Evolutionary conservation across 1,140 invertebrate species (phyloP), one percentile per base, ranked within the genome.

Genomic region (Drosophila kanapiae): DNA sequence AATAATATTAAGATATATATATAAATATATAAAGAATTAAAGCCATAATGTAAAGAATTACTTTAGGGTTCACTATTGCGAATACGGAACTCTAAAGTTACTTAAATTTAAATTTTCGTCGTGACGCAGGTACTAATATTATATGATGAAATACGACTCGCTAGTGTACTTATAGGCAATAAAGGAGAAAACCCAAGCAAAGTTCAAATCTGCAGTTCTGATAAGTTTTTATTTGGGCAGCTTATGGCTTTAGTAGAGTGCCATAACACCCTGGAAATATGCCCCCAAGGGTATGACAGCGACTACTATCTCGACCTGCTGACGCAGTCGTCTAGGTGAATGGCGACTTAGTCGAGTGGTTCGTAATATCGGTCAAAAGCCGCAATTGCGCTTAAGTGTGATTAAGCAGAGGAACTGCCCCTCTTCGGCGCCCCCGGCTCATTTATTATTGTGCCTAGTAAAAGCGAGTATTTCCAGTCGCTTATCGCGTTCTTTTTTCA

Each of bases 341-440:
- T 60, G 70, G 58, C 75, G 65, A 82, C 79, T 68, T 56, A 42
- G 59, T 49, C 61, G 64, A 77, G 75, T 82, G 61, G 57, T 68
- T 74, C 48, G 62, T 58, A 76, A 90, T 90, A 90, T 90, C 85
- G 86, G 85, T 90, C 85, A 90, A 87, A 82, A 80, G 83, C 83
- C 84, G 83, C 83, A 87, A 90, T 90, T 85, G 78, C 71, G 81
- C 71, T 85, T 67, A 84, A 79, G 86, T 90, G 49, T 90, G 85
- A 90, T 90, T 90, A 85, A 84, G 75, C 82, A 77, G 49, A 65
- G 42, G 65, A 61, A 42, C 80, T 57, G 35, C 31, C 51, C 38
- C 45, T 16, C 54, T n/a, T 13, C 10, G 42, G 29, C 38, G n/a
- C 31, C 31, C 43, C n/a, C 56, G 33, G 11, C 53, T 58, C 45